A percentile compares a stretch with the other conserved stretches of the same genome.
These are phyloP conservation scores for Chloroceryle aenea DNA, from an alignment of 2,113 vertebrate genomes.

Conservation along the genomic window DNA sequence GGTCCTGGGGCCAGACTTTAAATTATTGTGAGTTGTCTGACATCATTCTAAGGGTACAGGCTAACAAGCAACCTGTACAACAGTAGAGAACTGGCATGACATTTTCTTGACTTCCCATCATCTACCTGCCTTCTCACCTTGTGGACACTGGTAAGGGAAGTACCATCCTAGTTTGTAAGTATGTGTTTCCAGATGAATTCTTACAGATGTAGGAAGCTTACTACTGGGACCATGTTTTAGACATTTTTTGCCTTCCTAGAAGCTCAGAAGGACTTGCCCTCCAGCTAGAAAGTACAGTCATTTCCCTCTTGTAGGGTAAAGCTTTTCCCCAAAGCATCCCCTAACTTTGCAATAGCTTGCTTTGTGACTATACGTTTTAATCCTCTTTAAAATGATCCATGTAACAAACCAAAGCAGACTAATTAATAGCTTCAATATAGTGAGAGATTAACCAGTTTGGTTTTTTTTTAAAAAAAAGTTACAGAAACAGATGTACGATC, in stretches of 20 bases:
- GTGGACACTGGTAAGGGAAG: not conserved
- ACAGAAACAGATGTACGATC: not conserved
- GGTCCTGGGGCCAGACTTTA: not conserved
- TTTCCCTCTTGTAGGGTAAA: not conserved
- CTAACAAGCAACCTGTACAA: not conserved
- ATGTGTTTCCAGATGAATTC: not conserved
- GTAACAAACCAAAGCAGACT: not conserved
- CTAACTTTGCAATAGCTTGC: not conserved
- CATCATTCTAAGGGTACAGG: not conserved
- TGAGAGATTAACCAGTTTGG: not conserved
- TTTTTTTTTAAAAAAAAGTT: not conserved
- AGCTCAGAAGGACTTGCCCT: not conserved
- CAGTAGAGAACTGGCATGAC: not conserved
- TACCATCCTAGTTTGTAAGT: not conserved
- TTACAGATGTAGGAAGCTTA: not conserved
- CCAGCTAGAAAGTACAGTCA: not conserved
- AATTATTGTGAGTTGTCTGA: not conserved
- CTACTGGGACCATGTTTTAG: not conserved
- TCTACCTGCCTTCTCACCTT: not conserved
- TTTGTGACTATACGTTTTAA: slow-evolving; percentile 17
- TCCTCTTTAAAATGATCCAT: not conserved
- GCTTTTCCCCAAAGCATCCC: not conserved
- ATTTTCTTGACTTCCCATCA: not conserved
- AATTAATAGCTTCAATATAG: not conserved
- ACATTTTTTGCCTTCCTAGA: not conserved